These are phyloP conservation scores for Tinea semifulvella DNA, from an alignment of 2,888 invertebrate species.

Conservation along the genomic window DNA sequence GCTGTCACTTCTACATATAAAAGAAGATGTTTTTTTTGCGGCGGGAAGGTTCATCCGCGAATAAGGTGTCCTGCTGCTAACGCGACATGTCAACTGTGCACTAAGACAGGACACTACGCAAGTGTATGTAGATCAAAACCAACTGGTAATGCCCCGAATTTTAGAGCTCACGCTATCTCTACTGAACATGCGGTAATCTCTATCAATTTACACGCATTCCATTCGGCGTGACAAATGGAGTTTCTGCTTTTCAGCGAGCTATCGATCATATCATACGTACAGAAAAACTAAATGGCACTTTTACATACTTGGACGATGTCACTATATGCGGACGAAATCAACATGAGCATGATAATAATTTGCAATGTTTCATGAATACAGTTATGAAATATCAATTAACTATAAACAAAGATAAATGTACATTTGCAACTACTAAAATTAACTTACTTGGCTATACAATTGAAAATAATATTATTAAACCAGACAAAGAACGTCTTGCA, in stretches of 20 bases:
- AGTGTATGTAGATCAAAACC: too few relatives aligned
- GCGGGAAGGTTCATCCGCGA: too few relatives aligned
- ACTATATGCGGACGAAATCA: not conserved
- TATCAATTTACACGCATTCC: conserved; percentile 12
- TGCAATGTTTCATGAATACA: not conserved
- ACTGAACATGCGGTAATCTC: not conserved
- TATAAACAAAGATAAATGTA: not conserved
- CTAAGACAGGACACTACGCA: too few relatives aligned
- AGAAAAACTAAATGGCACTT: not conserved
- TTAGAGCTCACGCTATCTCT: too few relatives aligned
- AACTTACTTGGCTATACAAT: not conserved
- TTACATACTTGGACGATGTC: not conserved
- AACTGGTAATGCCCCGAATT: too few relatives aligned
- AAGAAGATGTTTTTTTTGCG: too few relatives aligned
- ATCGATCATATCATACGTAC: not conserved
- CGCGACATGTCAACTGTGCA: too few relatives aligned
- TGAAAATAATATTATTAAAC: not conserved
- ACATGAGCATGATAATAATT: not conserved
- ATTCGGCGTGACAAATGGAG: conserved; percentile 9
- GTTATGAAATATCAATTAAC: not conserved
- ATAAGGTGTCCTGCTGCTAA: too few relatives aligned
- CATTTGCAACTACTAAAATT: not conserved
- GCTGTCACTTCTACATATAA: too few relatives aligned
- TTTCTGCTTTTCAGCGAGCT: conserved; percentile 6
- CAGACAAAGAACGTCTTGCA: not conserved